A percentile compares a stretch with the other conserved stretches of the same genome.
Conservation (phyloP, 1,140 invertebrate species). For the Anoplophora glabripennis region DNA sequence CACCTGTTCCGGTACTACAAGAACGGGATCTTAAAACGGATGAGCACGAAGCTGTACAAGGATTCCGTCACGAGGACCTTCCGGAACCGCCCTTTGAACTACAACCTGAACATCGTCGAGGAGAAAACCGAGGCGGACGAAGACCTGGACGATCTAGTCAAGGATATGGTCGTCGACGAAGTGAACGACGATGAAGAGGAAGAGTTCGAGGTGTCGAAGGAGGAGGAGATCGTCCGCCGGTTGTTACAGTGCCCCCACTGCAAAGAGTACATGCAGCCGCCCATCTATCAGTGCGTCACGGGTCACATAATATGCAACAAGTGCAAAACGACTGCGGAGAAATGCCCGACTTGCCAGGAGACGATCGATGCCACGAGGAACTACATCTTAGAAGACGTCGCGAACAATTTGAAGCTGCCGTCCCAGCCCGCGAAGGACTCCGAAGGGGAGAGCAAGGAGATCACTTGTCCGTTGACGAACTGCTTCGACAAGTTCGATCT, state of each 20-base stretch:
- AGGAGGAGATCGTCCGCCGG: neutral
- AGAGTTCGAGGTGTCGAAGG: neutral
- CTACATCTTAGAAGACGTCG: conserved; percentile 13
- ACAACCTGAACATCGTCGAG: neutral
- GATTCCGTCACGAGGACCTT: conserved; percentile 3
- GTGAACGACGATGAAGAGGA: conserved; percentile 10
- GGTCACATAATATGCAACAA: conserved; percentile 6
- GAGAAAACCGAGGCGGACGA: conserved; percentile 8
- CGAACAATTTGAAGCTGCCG: conserved; percentile 4
- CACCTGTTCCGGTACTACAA: neutral
- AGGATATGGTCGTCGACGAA: conserved; percentile 13
- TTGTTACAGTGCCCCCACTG: conserved; percentile 4
- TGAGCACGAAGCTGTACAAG: conserved; percentile 1
- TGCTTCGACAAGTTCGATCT: conserved; percentile 5
- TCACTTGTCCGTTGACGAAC: conserved; percentile 6
- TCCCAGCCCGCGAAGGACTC: neutral
- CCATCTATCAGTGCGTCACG: conserved; percentile 7
- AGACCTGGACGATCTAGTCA: conserved; percentile 3
- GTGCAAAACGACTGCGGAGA: conserved; percentile 1
- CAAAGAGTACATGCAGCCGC: neutral
- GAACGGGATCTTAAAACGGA: conserved; percentile 3
- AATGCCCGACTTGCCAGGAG: conserved; percentile 1
- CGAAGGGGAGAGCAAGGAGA: neutral
- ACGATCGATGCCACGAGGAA: conserved; percentile 11
- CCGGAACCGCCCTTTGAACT: neutral